Conservation (phyloP, 2,797 vertebrate genomes). For the Cryptoblepharus egeriae region DNA sequence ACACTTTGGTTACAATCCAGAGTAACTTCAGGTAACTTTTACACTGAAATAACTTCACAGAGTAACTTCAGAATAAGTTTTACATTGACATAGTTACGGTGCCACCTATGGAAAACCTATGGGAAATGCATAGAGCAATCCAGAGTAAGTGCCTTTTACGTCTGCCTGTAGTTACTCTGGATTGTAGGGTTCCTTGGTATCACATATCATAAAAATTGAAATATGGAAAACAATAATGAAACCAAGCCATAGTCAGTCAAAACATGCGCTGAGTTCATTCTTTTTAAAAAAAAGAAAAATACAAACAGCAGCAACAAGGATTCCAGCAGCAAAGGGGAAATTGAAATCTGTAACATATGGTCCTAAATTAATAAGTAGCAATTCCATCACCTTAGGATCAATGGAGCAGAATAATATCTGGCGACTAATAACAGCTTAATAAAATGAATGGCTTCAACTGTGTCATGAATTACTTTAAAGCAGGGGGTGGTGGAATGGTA, state of each 20-base stretch:
- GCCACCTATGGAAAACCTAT: too few species aligned
- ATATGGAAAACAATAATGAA: background rate
- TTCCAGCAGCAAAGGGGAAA: constrained; percentile 54
- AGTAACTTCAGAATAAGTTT: too few species aligned
- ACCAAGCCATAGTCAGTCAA: background rate
- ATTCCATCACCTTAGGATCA: constrained; percentile 70
- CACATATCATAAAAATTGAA: background rate
- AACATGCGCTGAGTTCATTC: background rate
- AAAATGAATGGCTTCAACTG: constrained; percentile 63
- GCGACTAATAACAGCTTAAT: constrained; percentile 66
- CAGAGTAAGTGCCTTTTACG: too few species aligned
- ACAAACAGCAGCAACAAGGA: background rate
- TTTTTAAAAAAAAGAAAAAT: background rate
- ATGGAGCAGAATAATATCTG: constrained; percentile 72
- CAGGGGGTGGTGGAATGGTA: constrained; percentile 59
- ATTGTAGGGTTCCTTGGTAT: too few species aligned
- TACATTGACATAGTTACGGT: too few species aligned
- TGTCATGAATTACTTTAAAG: constrained; percentile 72
- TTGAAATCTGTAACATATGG: constrained; percentile 42
- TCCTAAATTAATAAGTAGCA: constrained; percentile 55
- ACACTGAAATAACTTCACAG: too few species aligned
- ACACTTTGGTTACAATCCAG: too few species aligned
- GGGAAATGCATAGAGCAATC: too few species aligned
- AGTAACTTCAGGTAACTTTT: too few species aligned
- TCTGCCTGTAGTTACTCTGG: too few species aligned